Evolutionary conservation across 1,140 invertebrate species (phyloP).

Genomic region (Saccostrea cuccullata): DNA sequence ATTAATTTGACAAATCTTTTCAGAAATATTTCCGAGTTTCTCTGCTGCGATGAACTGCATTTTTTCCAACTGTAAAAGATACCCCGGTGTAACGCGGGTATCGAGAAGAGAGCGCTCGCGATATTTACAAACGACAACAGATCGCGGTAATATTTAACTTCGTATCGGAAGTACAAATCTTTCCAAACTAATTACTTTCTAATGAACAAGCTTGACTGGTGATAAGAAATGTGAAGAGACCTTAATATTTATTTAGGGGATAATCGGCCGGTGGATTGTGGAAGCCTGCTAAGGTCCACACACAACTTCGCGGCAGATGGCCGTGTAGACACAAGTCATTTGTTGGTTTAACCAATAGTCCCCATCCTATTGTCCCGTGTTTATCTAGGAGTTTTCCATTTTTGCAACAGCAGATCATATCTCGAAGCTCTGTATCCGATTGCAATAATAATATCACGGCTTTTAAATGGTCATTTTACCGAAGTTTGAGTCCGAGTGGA

Average conservation of each 20-base stretch:
- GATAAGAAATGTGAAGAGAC: constrained; percentile 1
- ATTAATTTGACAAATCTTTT: background rate
- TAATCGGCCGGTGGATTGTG: background rate
- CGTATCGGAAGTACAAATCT: constrained; percentile 13
- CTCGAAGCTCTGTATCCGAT: background rate
- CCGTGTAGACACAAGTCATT: constrained; percentile 11
- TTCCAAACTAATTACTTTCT: constrained; percentile 20
- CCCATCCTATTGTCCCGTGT: background rate
- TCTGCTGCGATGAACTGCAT: background rate
- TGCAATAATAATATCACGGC: constrained; percentile 8
- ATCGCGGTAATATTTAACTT: constrained; percentile 28
- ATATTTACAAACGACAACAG: background rate
- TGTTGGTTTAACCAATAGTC: background rate
- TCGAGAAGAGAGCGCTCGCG: background rate
- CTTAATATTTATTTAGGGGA: constrained; percentile 3
- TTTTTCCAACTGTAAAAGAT: background rate
- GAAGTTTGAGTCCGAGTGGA: background rate
- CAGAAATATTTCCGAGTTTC: background rate
- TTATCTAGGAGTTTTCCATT: background rate
- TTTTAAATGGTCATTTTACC: background rate
- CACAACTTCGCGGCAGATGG: background rate
- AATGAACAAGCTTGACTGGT: constrained; percentile 18
- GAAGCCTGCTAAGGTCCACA: background rate
- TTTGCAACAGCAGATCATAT: constrained; percentile 21
- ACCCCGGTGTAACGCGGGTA: background rate